phyloP scores from a whole-genome alignment of 2,888 invertebrate genomes.

The Sialis fuliginosa region DNA sequence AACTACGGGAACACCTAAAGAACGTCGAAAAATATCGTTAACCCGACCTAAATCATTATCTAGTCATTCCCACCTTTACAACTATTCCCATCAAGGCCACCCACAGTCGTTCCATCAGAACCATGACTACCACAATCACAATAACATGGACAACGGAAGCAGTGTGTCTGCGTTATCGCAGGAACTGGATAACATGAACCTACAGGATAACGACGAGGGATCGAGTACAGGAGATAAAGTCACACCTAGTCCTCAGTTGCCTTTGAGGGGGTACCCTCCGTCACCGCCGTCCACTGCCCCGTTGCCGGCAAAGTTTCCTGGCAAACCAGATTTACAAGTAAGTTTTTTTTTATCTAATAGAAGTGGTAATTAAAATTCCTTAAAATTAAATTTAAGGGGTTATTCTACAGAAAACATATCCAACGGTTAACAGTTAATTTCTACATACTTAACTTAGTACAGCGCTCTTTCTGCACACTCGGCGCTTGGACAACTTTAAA shows the following conservation, averaged over 20 bases:
- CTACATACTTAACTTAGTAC: too few relatives aligned
- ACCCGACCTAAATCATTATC: constrained; percentile 30
- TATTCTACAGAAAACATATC: too few relatives aligned
- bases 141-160: constrained; percentile 24
- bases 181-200: constrained; percentile 23
- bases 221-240: constrained; percentile 1
- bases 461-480: too few relatives aligned
- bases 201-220: constrained; percentile 34
- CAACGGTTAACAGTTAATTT: too few relatives aligned
- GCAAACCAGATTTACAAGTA: constrained; percentile 26
- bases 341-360: too few relatives aligned
- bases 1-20: constrained; percentile 23
- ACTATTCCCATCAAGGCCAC: constrained; percentile 18
- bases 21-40: constrained; percentile 34
- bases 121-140: constrained; percentile 21
- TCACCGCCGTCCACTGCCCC: constrained; percentile 76
- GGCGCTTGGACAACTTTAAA: too few relatives aligned
- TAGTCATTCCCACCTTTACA: too few relatives aligned
- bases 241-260: constrained; percentile 26
- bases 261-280: constrained; percentile 54
- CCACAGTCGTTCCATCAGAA: constrained; percentile 35
- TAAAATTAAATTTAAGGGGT: too few relatives aligned
- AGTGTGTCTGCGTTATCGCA: constrained; percentile 19
- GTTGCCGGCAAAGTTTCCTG: constrained; percentile 61
- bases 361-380: too few relatives aligned